Evolutionary conservation across 2,797 vertebrate genomes (phyloP).

Genomic region (Eleutherodactylus coqui): DNA sequence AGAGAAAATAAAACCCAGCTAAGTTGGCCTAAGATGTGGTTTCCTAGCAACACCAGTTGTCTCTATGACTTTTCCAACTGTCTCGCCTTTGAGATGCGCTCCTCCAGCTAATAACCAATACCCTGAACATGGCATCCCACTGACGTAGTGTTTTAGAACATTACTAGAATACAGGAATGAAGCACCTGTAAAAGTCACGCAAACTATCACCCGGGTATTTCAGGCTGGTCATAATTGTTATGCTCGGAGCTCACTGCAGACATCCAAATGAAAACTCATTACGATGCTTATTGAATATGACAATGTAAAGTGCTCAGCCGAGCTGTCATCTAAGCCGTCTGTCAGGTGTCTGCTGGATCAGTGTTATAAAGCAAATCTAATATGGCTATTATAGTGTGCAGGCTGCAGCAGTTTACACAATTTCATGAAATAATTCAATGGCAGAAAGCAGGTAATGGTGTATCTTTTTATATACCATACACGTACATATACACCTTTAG

Average conservation of each 20-base stretch:
- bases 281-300: slow-evolving; percentile 9
- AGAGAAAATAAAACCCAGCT: slow-evolving; percentile 74
- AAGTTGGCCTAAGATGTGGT: slow-evolving; percentile 84
- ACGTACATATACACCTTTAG: background rate
- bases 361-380: background rate
- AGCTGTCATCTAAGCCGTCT: background rate
- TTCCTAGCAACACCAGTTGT: slow-evolving; percentile 87
- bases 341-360: background rate
- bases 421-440: background rate
- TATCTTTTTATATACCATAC: background rate
- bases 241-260: background rate
- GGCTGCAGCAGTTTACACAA: slow-evolving; percentile 11
- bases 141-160: slow-evolving; percentile 21
- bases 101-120: slow-evolving; percentile 79
- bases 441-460: background rate
- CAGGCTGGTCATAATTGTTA: slow-evolving; percentile 9
- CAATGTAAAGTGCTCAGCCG: slow-evolving; percentile 20
- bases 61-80: slow-evolving; percentile 78
- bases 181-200: slow-evolving; percentile 51
- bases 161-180: slow-evolving; percentile 18
- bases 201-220: slow-evolving; percentile 45
- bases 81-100: slow-evolving; percentile 81
- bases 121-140: slow-evolving; percentile 59
- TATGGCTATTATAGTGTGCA: background rate
- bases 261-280: slow-evolving; percentile 31